These are phyloP conservation scores for Nyctereutes procyonoides DNA, from an alignment of 2,113 vertebrate species.

Conservation along the genomic window DNA sequence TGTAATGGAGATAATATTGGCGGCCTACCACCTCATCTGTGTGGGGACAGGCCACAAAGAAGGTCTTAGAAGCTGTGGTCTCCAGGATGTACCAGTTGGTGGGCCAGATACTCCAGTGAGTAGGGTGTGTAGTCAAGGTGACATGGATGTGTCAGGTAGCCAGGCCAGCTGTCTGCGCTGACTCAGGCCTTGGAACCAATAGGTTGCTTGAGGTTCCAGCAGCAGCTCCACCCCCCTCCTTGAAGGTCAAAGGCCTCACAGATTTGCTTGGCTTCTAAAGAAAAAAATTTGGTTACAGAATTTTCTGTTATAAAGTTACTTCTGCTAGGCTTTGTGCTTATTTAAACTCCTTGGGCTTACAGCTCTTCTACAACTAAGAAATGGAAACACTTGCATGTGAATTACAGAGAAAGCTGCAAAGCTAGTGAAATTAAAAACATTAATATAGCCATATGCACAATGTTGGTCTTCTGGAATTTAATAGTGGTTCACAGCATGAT, in stretches of 20 bases:
- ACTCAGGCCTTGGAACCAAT: conserved; percentile 45
- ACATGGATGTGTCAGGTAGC: conserved; percentile 88
- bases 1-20: conserved; percentile 90
- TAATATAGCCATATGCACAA: not conserved
- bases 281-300: not conserved
- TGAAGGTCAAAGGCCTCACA: conserved; percentile 89
- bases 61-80: conserved; percentile 88
- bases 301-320: not conserved
- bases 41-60: conserved; percentile 92
- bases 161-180: conserved; percentile 86
- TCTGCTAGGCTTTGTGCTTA: not conserved
- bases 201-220: conserved; percentile 65
- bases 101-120: conserved; percentile 92
- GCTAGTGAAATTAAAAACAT: not conserved
- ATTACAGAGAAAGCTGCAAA: not conserved
- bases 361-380: not conserved
- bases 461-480: not conserved
- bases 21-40: conserved; percentile 86
- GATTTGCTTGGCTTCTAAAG: conserved; percentile 63
- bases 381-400: not conserved
- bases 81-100: conserved; percentile 80
- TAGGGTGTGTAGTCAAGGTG: conserved; percentile 83
- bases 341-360: not conserved
- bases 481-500: not conserved
- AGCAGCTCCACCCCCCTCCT: conserved; percentile 91